phyloP scores from a whole-genome alignment of 92 coral and sea anemone genomes.

The Phenganax subtilis region DNA sequence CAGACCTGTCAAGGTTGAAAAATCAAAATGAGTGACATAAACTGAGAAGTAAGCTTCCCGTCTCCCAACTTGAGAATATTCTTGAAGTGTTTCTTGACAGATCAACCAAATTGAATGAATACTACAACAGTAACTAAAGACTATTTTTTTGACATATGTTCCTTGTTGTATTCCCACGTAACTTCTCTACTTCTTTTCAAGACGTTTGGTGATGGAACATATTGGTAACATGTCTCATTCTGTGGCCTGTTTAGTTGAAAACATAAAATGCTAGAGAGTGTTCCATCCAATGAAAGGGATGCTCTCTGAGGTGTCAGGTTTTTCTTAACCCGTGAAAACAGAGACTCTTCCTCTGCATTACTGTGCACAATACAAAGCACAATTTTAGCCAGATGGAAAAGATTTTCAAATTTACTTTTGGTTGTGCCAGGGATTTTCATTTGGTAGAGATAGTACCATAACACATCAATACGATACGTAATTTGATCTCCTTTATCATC shows the following conservation, averaged over 20 bases:
- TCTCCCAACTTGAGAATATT: too few relatives aligned
- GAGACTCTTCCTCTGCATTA: slow-evolving; percentile 35
- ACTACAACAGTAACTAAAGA: too few relatives aligned
- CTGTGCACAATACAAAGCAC: slow-evolving; percentile 15
- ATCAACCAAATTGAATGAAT: too few relatives aligned
- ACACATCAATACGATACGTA: slow-evolving; percentile 13
- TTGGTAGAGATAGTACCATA: slow-evolving; percentile 9
- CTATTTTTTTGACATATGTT: too few relatives aligned
- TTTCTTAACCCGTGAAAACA: slow-evolving; percentile 28
- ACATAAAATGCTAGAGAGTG: slow-evolving; percentile 20
- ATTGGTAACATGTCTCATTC: slow-evolving; percentile 33
- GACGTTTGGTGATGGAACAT: slow-evolving; percentile 18
- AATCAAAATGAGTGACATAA: too few relatives aligned
- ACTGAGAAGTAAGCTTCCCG: too few relatives aligned
- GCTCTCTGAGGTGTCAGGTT: background rate
- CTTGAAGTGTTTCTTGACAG: too few relatives aligned
- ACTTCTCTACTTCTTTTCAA: background rate
- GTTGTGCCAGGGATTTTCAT: slow-evolving; percentile 6
- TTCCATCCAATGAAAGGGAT: slow-evolving; percentile 33
- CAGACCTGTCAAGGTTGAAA: too few relatives aligned
- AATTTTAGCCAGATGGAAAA: slow-evolving; percentile 27
- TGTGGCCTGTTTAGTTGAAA: slow-evolving; percentile 22
- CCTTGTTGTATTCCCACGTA: background rate
- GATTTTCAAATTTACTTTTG: slow-evolving; percentile 21
- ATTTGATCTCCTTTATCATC: background rate